phyloP scores from a whole-genome alignment of 2,113 vertebrate species.

The Oostethus manadensis region DNA sequence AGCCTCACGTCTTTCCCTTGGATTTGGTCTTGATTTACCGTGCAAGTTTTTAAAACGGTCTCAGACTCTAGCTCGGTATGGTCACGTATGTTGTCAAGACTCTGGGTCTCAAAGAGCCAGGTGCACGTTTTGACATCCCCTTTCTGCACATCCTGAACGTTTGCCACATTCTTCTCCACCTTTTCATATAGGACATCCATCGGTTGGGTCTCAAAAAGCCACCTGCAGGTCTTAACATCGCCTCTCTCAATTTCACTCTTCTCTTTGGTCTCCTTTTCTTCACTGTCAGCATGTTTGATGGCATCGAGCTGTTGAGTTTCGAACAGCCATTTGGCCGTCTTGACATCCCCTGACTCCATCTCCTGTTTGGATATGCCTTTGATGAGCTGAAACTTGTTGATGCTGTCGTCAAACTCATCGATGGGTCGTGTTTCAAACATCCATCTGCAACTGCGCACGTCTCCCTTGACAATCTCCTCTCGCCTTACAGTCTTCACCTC shows the following conservation, averaged over 20 bases:
- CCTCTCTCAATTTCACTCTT: slow-evolving; percentile 76
- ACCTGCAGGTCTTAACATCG: slow-evolving; percentile 85
- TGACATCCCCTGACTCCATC: slow-evolving; percentile 85
- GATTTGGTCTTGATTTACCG: slow-evolving; percentile 79
- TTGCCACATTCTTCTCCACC: slow-evolving; percentile 61
- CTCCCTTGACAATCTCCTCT: slow-evolving; percentile 86
- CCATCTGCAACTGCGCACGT: slow-evolving; percentile 85
- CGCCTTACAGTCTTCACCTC: slow-evolving; percentile 85
- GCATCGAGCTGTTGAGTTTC: slow-evolving; percentile 87
- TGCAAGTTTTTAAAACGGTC: slow-evolving; percentile 72
- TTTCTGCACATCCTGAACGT: slow-evolving; percentile 75
- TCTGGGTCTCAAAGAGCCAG: slow-evolving; percentile 88
- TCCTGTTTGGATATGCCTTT: slow-evolving; percentile 90
- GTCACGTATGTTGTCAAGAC: slow-evolving; percentile 83
- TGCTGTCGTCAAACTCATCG: slow-evolving; percentile 87
- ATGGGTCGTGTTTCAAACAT: slow-evolving; percentile 91
- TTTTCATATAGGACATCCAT: slow-evolving; percentile 89
- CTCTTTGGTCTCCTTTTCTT: slow-evolving; percentile 66
- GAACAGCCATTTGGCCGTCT: slow-evolving; percentile 91
- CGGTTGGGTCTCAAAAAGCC: slow-evolving; percentile 90
- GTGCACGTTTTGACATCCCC: slow-evolving; percentile 89
- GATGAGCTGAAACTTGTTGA: slow-evolving; percentile 84
- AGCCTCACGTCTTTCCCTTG: slow-evolving; percentile 82
- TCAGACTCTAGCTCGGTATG: slow-evolving; percentile 70
- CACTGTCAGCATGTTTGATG: slow-evolving; percentile 76